These are phyloP conservation scores for Macaria notata DNA, from an alignment of 2,888 invertebrate species.

Conservation along the genomic window DNA sequence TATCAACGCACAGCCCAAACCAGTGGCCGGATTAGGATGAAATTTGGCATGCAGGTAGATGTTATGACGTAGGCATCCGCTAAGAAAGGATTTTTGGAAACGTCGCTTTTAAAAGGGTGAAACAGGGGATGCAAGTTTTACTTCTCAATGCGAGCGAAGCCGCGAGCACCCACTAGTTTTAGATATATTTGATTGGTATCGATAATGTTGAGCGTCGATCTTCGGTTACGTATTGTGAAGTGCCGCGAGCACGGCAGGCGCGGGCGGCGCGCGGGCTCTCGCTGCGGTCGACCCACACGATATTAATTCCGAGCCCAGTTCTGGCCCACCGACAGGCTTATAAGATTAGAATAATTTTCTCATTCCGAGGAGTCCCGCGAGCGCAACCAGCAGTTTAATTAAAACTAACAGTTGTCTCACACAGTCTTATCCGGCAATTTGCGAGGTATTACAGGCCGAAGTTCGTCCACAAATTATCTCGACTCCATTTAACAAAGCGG, in stretches of 20 bases:
- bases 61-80: too few relatives aligned
- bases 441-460: conserved; percentile 81
- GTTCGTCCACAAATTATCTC: conserved; percentile 80
- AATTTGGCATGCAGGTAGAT: too few relatives aligned
- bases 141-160: too few relatives aligned
- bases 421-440: conserved; percentile 82
- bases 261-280: conserved; percentile 24
- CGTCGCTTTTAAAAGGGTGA: too few relatives aligned
- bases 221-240: neutral
- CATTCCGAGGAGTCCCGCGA: conserved; percentile 75
- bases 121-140: too few relatives aligned
- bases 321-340: conserved; percentile 74
- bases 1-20: too few relatives aligned
- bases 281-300: conserved; percentile 55
- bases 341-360: conserved; percentile 81
- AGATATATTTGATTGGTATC: too few relatives aligned
- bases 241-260: neutral
- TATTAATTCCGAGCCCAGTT: conserved; percentile 71
- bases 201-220: too few relatives aligned
- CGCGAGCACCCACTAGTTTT: too few relatives aligned
- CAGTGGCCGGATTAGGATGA: too few relatives aligned
- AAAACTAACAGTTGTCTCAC: conserved; percentile 83
- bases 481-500: conserved; percentile 79
- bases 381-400: conserved; percentile 80
- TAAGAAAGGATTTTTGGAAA: too few relatives aligned